These are phyloP conservation scores for Furcula furcula DNA, from an alignment of 2,888 invertebrate genomes.

Conservation along the genomic window DNA sequence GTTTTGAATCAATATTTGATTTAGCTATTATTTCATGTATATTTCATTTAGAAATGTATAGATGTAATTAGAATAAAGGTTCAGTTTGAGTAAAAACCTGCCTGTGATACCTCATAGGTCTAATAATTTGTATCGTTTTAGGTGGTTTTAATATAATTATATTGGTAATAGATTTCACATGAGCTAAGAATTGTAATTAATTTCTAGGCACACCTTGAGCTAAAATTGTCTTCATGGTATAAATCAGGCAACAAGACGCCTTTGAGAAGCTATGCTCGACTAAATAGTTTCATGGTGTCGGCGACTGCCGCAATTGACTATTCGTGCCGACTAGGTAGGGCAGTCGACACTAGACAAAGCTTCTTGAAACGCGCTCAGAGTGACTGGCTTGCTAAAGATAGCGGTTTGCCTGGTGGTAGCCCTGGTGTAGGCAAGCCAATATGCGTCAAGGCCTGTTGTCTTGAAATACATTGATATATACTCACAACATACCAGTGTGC, in stretches of 20 bases:
- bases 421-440: too few relatives aligned
- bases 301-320: too few relatives aligned
- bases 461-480: conserved; percentile 12
- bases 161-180: conserved; percentile 20
- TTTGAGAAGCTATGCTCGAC: too few relatives aligned
- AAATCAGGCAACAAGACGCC: too few relatives aligned
- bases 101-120: conserved; percentile 36
- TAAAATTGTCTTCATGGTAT: neutral
- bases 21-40: conserved; percentile 2
- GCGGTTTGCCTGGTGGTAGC: too few relatives aligned
- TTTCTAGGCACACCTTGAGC: conserved; percentile 13
- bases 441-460: conserved; percentile 3
- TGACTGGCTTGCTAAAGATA: too few relatives aligned
- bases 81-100: conserved; percentile 28
- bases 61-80: conserved; percentile 16
- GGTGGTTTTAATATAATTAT: conserved; percentile 26
- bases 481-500: conserved; percentile 14
- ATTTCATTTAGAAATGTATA: conserved; percentile 5
- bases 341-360: too few relatives aligned
- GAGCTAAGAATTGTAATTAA: conserved; percentile 14
- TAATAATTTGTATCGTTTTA: conserved; percentile 17
- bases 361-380: too few relatives aligned
- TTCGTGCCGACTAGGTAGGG: too few relatives aligned
- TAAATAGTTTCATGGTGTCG: too few relatives aligned
- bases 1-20: conserved; percentile 13